Percentiles rank a stretch among this genome's conserved stretches.
phyloP scores from a whole-genome alignment of 2,888 invertebrate genomes.

The Lacanobia oleracea region DNA sequence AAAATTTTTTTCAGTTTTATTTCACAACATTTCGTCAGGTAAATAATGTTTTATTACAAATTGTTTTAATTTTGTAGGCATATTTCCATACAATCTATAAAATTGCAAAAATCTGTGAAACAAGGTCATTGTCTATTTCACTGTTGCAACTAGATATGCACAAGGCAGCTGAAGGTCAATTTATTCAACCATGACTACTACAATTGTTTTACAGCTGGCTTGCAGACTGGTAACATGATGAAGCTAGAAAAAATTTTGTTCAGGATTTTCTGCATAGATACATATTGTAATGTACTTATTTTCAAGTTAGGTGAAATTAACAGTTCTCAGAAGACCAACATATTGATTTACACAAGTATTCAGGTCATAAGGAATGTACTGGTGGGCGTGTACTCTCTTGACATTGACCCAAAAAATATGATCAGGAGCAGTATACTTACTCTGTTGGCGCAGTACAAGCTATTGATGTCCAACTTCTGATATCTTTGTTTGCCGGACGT shows the following conservation, averaged over 20 bases:
- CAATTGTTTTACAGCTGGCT: slow-evolving; percentile 33
- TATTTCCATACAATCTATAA: slow-evolving; percentile 7
- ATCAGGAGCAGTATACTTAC: slow-evolving; percentile 88
- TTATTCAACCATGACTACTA: slow-evolving; percentile 66
- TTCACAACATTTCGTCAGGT: slow-evolving; percentile 23
- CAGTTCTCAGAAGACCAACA: not conserved
- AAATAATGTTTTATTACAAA: not conserved
- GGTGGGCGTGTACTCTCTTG: slow-evolving; percentile 59
- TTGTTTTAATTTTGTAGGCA: not conserved
- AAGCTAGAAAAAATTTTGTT: slow-evolving; percentile 4
- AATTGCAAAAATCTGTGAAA: slow-evolving; percentile 42
- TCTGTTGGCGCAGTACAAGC: slow-evolving; percentile 96
- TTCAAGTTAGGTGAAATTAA: not conserved
- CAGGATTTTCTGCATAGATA: not conserved
- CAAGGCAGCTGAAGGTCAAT: slow-evolving; percentile 66
- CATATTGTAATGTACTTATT: no score
- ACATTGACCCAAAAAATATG: slow-evolving; percentile 45
- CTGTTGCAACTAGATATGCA: slow-evolving; percentile 60
- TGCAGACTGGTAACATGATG: slow-evolving; percentile 18
- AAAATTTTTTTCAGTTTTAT: slow-evolving; percentile 1
- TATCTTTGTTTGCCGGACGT: slow-evolving; percentile 97
- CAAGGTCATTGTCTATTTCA: slow-evolving; percentile 63
- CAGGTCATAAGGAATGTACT: slow-evolving; percentile 26
- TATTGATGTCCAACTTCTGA: slow-evolving; percentile 99
- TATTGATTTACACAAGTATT: slow-evolving; percentile 10